phyloP scores from a whole-genome alignment of 1,140 invertebrate species.

The Dendrolimus punctatus region DNA sequence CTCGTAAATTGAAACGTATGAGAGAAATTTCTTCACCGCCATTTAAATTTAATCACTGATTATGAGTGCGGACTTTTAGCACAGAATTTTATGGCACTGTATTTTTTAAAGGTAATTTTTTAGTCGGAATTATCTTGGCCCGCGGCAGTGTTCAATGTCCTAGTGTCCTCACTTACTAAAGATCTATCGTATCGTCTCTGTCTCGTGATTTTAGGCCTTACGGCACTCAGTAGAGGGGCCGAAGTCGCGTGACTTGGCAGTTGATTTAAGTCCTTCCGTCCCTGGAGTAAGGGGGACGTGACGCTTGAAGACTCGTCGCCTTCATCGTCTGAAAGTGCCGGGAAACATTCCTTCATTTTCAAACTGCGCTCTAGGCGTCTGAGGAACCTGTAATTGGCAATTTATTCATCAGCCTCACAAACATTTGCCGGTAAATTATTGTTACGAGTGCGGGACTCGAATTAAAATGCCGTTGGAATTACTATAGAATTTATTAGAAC shows the following conservation, averaged over 20 bases:
- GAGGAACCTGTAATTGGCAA: slow-evolving; percentile 38
- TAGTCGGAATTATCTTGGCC: slow-evolving; percentile 59
- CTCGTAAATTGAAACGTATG: no score
- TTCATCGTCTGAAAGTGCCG: slow-evolving; percentile 73
- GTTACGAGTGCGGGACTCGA: no score
- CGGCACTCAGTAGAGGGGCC: slow-evolving; percentile 40
- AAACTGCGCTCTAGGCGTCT: slow-evolving; percentile 75
- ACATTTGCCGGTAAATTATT: no score
- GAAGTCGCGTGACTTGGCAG: slow-evolving; percentile 56
- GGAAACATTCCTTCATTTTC: slow-evolving; percentile 72
- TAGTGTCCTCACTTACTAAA: slow-evolving; percentile 51
- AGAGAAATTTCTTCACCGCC: no score
- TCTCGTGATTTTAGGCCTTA: slow-evolving; percentile 54
- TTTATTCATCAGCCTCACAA: no score
- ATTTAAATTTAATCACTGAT: no score
- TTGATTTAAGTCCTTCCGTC: slow-evolving; percentile 64
- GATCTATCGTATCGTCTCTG: slow-evolving; percentile 57
- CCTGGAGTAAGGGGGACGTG: slow-evolving; percentile 72
- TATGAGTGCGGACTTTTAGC: neutral
- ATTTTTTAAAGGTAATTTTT: slow-evolving; percentile 12
- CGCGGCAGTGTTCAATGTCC: slow-evolving; percentile 47
- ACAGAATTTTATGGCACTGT: slow-evolving; percentile 4
- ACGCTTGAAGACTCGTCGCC: slow-evolving; percentile 72
- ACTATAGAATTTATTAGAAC: no score
- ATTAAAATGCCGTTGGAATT: no score